A percentile compares a stretch with the other conserved stretches of the same genome.
phyloP scores from a whole-genome alignment of 2,797 vertebrate species.

The Sebastes vulpes region DNA sequence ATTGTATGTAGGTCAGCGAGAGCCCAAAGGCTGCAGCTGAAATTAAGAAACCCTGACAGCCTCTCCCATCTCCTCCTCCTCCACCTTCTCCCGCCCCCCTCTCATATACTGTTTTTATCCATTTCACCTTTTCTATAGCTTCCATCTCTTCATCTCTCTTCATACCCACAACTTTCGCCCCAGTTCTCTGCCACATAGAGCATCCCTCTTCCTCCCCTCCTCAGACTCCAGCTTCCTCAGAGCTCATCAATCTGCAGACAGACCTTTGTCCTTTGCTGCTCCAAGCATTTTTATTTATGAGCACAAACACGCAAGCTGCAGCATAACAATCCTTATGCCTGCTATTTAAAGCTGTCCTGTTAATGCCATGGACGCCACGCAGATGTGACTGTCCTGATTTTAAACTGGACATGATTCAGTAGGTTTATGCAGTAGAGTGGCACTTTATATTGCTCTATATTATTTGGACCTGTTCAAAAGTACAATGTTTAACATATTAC shows the following conservation, averaged over 20 bases:
- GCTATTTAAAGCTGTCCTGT: not conserved
- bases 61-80: slow-evolving; percentile 6
- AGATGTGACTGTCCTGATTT: not conserved
- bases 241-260: not conserved
- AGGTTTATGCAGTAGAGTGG: not conserved
- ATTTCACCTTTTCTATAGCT: not conserved
- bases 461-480: not conserved
- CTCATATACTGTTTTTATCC: not conserved
- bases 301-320: slow-evolving; percentile 10
- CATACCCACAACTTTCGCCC: not conserved
- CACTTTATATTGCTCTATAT: not conserved
- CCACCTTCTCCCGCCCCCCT: not conserved
- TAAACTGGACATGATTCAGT: not conserved
- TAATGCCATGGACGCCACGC: not conserved
- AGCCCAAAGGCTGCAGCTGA: slow-evolving; percentile 63
- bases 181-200: not conserved
- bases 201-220: not conserved
- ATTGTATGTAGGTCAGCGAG: slow-evolving; percentile 66
- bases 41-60: slow-evolving; percentile 70
- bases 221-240: not conserved
- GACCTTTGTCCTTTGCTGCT: slow-evolving; percentile 16
- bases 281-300: slow-evolving; percentile 27
- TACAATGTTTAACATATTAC: not conserved
- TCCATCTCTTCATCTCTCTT: not conserved
- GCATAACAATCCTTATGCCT: slow-evolving; percentile 8